A percentile compares a stretch with the other conserved stretches of the same genome.
Evolutionary conservation across 2,797 vertebrate genomes (phyloP).

Genomic region (Syngnathus acus): DNA sequence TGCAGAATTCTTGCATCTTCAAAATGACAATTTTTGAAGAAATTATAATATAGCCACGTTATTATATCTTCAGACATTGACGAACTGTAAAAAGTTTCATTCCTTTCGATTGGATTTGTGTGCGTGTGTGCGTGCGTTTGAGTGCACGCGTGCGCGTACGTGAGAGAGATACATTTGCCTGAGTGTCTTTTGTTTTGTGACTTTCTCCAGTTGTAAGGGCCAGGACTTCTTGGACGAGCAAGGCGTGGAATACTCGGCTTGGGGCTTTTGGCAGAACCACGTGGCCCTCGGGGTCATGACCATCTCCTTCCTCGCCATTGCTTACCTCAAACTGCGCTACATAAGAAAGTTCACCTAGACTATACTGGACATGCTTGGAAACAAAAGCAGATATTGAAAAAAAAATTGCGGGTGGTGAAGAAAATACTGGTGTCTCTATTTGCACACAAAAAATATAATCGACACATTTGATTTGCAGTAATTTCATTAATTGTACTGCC

Average conservation of each 20-base stretch:
- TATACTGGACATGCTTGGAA: background rate
- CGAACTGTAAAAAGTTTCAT: no score
- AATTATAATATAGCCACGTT: no score
- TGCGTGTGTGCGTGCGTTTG: no score
- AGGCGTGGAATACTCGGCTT: conserved; percentile 71
- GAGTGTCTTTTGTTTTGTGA: no score
- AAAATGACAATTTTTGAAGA: no score
- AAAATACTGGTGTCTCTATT: background rate
- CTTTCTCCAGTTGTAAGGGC: conserved; percentile 61
- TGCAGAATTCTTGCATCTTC: no score
- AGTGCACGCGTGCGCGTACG: no score
- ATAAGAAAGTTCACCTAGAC: conserved; percentile 84
- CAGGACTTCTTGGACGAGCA: conserved; percentile 67
- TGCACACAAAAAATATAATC: no score
- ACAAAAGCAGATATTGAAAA: background rate
- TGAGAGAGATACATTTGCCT: no score
- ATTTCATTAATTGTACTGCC: background rate
- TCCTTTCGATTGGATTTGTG: no score
- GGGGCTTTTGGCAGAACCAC: conserved; percentile 88
- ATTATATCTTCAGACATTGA: no score
- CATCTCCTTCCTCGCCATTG: conserved; percentile 74
- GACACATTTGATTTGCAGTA: background rate
- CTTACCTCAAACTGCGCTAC: conserved; percentile 80
- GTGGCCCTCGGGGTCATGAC: conserved; percentile 77
- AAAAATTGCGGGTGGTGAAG: background rate